Percentiles rank a stretch among this genome's conserved stretches.
phyloP scores from a whole-genome alignment of 1,140 invertebrate genomes.

The Heterodera carotae region DNA sequence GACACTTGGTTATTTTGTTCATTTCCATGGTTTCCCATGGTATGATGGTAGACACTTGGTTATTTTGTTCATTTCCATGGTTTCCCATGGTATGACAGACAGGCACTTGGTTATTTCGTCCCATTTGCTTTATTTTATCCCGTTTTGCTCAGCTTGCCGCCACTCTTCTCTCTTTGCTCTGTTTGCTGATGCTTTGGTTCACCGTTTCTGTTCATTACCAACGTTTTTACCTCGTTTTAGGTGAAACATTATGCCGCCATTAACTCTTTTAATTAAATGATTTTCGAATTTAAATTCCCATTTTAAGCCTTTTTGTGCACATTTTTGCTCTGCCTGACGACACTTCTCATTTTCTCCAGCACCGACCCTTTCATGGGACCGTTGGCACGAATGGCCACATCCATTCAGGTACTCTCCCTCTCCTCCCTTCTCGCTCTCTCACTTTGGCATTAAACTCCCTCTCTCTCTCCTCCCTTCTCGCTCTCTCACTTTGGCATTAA shows the following conservation, averaged over 20 bases:
- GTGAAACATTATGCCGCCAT: not conserved
- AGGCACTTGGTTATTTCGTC: no score
- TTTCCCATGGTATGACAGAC: no score
- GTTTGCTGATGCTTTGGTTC: slow-evolving; percentile 63
- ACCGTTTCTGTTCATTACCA: slow-evolving; percentile 60
- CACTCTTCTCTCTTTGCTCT: slow-evolving; percentile 43
- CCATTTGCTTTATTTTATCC: not conserved
- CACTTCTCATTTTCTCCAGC: slow-evolving; percentile 59
- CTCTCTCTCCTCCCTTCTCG: not conserved
- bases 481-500: no score
- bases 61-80: no score
- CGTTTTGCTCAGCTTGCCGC: slow-evolving; percentile 44
- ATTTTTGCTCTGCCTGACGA: slow-evolving; percentile 62
- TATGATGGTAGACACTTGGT: no score
- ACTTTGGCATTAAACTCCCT: no score
- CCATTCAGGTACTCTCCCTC: slow-evolving; percentile 48
- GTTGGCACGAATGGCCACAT: slow-evolving; percentile 56
- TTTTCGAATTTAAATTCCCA: not conserved
- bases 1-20: no score
- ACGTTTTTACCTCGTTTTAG: slow-evolving; percentile 46
- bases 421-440: no score
- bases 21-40: no score
- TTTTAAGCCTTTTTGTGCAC: slow-evolving; percentile 60
- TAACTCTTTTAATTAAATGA: no score
- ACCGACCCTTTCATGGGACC: slow-evolving; percentile 62